Conservation (phyloP, 2,888 invertebrate species). For the Mimas tiliae region DNA sequence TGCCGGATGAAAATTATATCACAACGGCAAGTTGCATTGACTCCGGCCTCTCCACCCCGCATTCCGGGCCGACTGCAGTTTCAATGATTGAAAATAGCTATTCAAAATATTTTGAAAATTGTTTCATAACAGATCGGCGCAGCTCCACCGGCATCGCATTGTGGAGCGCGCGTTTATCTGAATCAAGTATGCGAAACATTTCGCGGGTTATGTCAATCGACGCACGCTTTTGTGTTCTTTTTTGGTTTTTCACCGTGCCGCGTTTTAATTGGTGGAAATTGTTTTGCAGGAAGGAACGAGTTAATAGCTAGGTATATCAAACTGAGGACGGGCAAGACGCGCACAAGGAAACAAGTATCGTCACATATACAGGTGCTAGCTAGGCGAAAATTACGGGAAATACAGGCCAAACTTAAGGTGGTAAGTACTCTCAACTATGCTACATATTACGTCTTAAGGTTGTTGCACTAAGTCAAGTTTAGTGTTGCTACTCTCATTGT, state of each 20-base stretch:
- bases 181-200: constrained; percentile 70
- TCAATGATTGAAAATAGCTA: constrained; percentile 84
- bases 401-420: constrained; percentile 99
- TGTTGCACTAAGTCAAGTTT: neutral
- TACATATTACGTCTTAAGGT: neutral
- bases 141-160: constrained; percentile 63
- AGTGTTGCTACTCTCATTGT: too few relatives aligned
- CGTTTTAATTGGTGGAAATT: constrained; percentile 29
- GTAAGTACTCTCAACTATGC: constrained; percentile 80
- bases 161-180: constrained; percentile 62
- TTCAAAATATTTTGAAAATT: constrained; percentile 85
- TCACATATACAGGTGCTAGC: constrained; percentile 99
- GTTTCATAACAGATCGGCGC: constrained; percentile 77
- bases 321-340: constrained; percentile 99
- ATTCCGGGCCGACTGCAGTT: constrained; percentile 77
- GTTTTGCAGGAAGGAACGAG: constrained; percentile 97
- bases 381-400: constrained; percentile 98
- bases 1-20: constrained; percentile 47
- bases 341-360: constrained; percentile 99
- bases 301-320: constrained; percentile 99
- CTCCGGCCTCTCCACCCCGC: constrained; percentile 63
- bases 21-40: constrained; percentile 54
- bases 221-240: constrained; percentile 45
- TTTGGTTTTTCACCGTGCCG: constrained; percentile 29
- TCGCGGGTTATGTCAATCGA: constrained; percentile 67